phyloP scores from a whole-genome alignment of 1,140 invertebrate species.

The Eriocheir sinensis region DNA sequence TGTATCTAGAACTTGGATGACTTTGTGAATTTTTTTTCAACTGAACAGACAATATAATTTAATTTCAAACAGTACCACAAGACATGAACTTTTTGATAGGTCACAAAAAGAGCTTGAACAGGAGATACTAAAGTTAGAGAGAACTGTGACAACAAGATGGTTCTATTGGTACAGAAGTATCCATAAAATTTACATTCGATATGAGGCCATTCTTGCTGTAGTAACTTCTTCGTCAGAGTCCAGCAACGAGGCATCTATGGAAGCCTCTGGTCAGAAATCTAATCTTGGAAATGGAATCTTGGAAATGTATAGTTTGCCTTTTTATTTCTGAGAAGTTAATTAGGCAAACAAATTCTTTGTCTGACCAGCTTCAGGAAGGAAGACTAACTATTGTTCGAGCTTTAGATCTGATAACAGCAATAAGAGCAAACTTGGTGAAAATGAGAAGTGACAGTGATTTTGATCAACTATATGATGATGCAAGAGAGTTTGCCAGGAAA shows the following conservation, averaged over 20 bases:
- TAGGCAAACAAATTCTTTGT: not conserved
- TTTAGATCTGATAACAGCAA: not conserved
- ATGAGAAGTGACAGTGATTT: slow-evolving; percentile 45
- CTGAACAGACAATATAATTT: slow-evolving; percentile 47
- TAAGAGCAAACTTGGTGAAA: slow-evolving; percentile 47
- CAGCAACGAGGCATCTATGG: slow-evolving; percentile 45
- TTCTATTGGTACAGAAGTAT: slow-evolving; percentile 60
- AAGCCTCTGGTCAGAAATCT: slow-evolving; percentile 33
- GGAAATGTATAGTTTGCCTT: slow-evolving; percentile 54
- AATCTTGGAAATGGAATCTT: slow-evolving; percentile 49
- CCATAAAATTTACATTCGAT: slow-evolving; percentile 28
- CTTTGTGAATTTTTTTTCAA: slow-evolving; percentile 57
- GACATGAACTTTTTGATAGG: slow-evolving; percentile 47
- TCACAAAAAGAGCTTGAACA: slow-evolving; percentile 52
- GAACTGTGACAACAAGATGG: slow-evolving; percentile 40
- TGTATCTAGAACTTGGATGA: slow-evolving; percentile 50
- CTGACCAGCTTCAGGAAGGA: no score
- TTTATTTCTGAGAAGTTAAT: slow-evolving; percentile 43
- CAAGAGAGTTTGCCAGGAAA: slow-evolving; percentile 49
- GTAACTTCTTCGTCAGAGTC: slow-evolving; percentile 37
- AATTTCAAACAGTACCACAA: slow-evolving; percentile 55
- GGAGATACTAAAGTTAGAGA: no score
- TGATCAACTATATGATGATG: slow-evolving; percentile 46
- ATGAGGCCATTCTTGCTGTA: slow-evolving; percentile 51
- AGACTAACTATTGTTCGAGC: slow-evolving; percentile 23